Base-by-base conservation (phyloP, 2,888 invertebrate genomes). In the Imbricaverruca yamaguchii region DNA sequence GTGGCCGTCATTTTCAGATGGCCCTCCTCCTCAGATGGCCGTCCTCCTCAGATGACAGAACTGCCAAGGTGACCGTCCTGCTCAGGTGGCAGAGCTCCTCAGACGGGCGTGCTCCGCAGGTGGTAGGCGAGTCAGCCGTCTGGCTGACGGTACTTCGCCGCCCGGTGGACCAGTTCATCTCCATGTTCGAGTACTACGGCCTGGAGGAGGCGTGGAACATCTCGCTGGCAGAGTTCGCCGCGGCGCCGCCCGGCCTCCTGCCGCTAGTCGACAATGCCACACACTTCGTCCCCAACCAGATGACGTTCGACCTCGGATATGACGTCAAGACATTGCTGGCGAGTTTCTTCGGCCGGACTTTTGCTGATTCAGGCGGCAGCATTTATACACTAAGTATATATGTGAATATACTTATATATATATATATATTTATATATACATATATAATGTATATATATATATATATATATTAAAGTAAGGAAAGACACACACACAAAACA, bases 201-300 rank as follows among this genome's bases (percentile, higher is more conserved):
- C 95, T 96, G 87, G 88, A 94, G 81, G 96, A 96, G 87, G 91
- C 95, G 87, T 98, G 97, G 97, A 97, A 97, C 87, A 94, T 93
- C 87, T 97, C 97, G 87, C 91, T 96, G 85, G 88, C 98, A 84
- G 94, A 94, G 0, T 89, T 98, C 81, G 94, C 97, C 15, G 96
- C 96, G 88, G 95, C 96, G 56, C 94, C 94, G 53, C 96, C 95
- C 81, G 97, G 97, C 74, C 96, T n/a, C 21, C 8, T 55, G 74
- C 74, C 74, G 10, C 18, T n/a, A 6, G 23, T 10, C n/a, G 59
- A n/a, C 23, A 18, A 8, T 10, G 55, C 55, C 55, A 67, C 25
- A 7, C 74, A 74, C 55, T 74, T 74, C 74, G 4, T 21, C 53
- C 74, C 74, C 18, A 74, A 74, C 21, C 74, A 74, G 74, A 74